Evolutionary conservation across 2,797 vertebrate species (phyloP), one percentile per base, ranked within the genome.

Genomic region (Pseudochaenichthys georgianus): DNA sequence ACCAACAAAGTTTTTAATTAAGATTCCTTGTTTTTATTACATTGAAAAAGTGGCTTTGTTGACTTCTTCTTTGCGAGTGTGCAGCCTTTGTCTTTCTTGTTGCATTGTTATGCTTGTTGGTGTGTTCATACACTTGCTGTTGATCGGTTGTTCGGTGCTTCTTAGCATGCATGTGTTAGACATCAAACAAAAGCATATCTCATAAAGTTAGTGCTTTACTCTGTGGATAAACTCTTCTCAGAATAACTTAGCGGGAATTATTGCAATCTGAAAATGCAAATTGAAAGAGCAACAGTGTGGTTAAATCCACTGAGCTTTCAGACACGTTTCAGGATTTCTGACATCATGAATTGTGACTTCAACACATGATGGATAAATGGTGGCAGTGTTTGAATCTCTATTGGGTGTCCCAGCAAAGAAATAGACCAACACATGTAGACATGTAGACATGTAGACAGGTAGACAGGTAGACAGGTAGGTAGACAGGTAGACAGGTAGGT

Each of bases 401-500:
- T 17, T 50, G 8, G 16, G 3, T 50, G 47, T 50, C 48, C 17
- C n/a, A 50, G n/a, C 48, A 9, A 50, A 19, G n/a, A 50, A 19
- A 50, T 19, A 50, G 48, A n/a, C 28, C 28, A 28, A 28, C 28
- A 28, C 28, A 21, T 21, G 2, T 21, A 21, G 21, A 21, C 21
- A 21, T 2, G 21, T 21, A 21, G 21, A 21, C 21, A 21, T 2
- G 21, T 21, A 21, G 21, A 2, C 2, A 21, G 21, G 21, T 21
- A 21, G 21, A 1, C 1, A 21, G 21, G 21, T 21, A 21, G 21
- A 2, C 2, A n/a, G n/a, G n/a, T n/a, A 21, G 21, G 21, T 21
- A 21, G 21, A 1, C 21, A 21, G 21, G 21, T 0, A 28, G 23
- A 3, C 0, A 3, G 23, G 28, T 4, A 4, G 28, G 4, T 0